Evolutionary conservation across 1,140 invertebrate genomes (phyloP), one percentile per base, ranked within the genome.

Genomic region (Hesperophylax magnus): DNA sequence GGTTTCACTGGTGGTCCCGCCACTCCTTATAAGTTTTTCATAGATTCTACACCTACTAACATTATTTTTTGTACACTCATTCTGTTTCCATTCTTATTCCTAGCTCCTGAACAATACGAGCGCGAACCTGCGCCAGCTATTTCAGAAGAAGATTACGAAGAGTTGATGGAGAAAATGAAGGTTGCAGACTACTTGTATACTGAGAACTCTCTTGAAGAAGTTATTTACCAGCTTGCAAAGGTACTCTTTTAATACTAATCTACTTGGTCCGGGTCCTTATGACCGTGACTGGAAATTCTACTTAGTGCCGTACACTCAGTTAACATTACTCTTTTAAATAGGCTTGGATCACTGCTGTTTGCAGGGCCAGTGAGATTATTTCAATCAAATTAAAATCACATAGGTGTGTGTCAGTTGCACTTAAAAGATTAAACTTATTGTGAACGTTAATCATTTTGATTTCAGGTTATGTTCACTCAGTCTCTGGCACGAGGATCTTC

Each of bases 151-250:
- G 91, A 92, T 78, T 92, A 92, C 79, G 91, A 92, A 81, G 91
- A 92, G 81, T 87, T 92, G 79, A 87, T 92, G 85, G 91, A 92
- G n/a, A 89, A 87, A 83, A 84, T 94, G 22, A 90, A 92, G 78
- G 90, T 93, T 7, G 93, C 93, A 0, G 93, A 94, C 84, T 92
- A 92, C 52, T 86, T 93, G 9, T 94, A 94, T 87, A 93, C 93
- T 7, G 93, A 94, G 85, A 94, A 94, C 84, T 93, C 93, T 9
- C 86, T 95, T 39, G 93, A 95, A 87, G 94, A 95, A 86, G 92
- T 95, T 1, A 93, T 95, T 72, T 95, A 95, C 86, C 94, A 95
- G 82, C 87, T 95, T 14, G 94, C 93, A 54, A 94, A 94, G 89
- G 93, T 94, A 83, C 56, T 15, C 14, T n/a, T 52, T 18, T 52